These are phyloP conservation scores for Halictus quadricinctus DNA, from an alignment of 2,888 invertebrate species.

Conservation along the genomic window DNA sequence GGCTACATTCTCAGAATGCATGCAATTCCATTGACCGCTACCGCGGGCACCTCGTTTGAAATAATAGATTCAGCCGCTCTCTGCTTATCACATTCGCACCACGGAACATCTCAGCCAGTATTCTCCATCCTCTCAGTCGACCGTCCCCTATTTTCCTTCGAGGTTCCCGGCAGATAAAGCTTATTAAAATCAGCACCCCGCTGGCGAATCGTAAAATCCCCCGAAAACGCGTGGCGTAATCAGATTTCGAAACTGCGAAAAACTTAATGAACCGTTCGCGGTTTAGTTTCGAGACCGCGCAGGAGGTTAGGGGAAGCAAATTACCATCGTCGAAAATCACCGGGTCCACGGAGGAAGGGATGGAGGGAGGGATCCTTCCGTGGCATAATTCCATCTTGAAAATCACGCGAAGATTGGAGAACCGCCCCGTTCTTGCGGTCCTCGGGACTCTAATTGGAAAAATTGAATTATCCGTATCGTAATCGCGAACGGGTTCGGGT, in stretches of 20 bases:
- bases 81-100: background rate
- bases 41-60: background rate
- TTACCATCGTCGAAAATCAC: conserved; percentile 11
- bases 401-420: conserved; percentile 36
- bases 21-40: background rate
- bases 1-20: background rate
- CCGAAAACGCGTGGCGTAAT: conserved; percentile 14
- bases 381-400: conserved; percentile 27
- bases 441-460: conserved; percentile 14
- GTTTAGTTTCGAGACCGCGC: background rate
- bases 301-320: background rate
- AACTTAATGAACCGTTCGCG: conserved; percentile 9
- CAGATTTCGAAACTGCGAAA: conserved; percentile 12
- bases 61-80: background rate
- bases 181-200: background rate
- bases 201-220: conserved; percentile 16
- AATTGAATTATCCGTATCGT: conserved; percentile 47
- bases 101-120: background rate
- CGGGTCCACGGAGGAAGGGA: background rate
- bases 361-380: background rate
- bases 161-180: background rate
- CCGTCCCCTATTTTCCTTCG: background rate
- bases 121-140: background rate
- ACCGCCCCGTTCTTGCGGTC: background rate
- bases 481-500: background rate